Conservation (phyloP, 2,888 invertebrate species). For the Thymelicus lineola region DNA sequence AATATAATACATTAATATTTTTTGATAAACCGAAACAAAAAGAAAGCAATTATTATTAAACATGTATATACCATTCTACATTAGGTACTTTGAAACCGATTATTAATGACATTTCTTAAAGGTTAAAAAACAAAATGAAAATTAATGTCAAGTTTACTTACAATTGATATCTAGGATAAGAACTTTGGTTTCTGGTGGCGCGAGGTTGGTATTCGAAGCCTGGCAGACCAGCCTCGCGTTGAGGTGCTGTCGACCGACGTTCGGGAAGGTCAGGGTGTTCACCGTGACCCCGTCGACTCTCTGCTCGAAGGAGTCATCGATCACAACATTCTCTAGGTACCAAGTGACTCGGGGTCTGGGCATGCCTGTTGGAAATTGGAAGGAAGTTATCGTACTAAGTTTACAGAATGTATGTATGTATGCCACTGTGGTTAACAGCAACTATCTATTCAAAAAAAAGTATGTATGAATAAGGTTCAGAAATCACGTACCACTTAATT, state of each 20-base stretch:
- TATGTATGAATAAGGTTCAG: no score
- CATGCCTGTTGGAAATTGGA: slow-evolving; percentile 82
- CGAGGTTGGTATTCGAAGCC: slow-evolving; percentile 94
- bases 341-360: slow-evolving; percentile 92
- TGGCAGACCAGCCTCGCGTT: slow-evolving; percentile 94
- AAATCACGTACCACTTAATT: no score
- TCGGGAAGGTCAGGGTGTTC: slow-evolving; percentile 91
- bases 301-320: slow-evolving; percentile 92
- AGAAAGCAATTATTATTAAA: no score
- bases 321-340: slow-evolving; percentile 93
- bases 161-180: slow-evolving; percentile 93
- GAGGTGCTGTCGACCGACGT: slow-evolving; percentile 92
- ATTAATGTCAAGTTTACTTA: slow-evolving; percentile 85
- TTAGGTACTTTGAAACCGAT: no score
- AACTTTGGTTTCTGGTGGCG: slow-evolving; percentile 90
- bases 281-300: slow-evolving; percentile 88
- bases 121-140: no score
- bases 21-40: no score
- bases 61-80: no score
- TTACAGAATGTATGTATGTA: no score
- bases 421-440: no score
- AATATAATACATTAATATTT: no score
- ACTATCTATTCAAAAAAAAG: no score
- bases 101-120: no score
- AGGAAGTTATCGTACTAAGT: not conserved